A percentile compares a stretch with the other conserved stretches of the same genome.
These are phyloP conservation scores for Bugula neritina DNA, from an alignment of 2,888 invertebrate genomes.

Conservation along the genomic window DNA sequence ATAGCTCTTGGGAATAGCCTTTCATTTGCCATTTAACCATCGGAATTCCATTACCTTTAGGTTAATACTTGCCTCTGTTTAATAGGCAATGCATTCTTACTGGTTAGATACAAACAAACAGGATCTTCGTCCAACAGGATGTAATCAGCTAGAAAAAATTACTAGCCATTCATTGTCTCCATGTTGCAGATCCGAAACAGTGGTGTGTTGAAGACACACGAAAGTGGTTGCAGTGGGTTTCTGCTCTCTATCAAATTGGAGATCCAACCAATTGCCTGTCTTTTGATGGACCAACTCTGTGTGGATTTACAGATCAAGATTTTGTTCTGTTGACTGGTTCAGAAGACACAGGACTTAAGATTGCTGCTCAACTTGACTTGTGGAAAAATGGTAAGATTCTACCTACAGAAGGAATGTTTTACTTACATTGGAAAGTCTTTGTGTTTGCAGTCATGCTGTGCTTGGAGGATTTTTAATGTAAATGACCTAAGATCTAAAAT, in stretches of 20 bases:
- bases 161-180: neutral
- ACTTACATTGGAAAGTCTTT: too few relatives aligned
- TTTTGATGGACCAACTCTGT: slow-evolving; percentile 63
- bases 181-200: slow-evolving; percentile 70
- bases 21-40: too few relatives aligned
- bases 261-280: slow-evolving; percentile 63
- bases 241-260: slow-evolving; percentile 63
- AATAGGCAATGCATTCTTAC: too few relatives aligned
- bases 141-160: neutral
- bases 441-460: too few relatives aligned
- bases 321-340: slow-evolving; percentile 58
- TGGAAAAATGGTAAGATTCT: slow-evolving; percentile 68
- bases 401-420: too few relatives aligned
- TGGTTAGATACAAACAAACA: too few relatives aligned
- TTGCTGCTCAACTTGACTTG: slow-evolving; percentile 81
- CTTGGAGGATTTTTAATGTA: too few relatives aligned
- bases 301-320: slow-evolving; percentile 74
- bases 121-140: neutral
- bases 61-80: too few relatives aligned
- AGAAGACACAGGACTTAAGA: slow-evolving; percentile 58
- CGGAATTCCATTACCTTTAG: too few relatives aligned
- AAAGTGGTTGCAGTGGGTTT: slow-evolving; percentile 82
- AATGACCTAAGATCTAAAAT: too few relatives aligned
- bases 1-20: too few relatives aligned
- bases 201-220: slow-evolving; percentile 73